These are phyloP conservation scores for Stichodactyla helianthus DNA, from an alignment of 64 coral and sea anemone species.

Conservation along the genomic window DNA sequence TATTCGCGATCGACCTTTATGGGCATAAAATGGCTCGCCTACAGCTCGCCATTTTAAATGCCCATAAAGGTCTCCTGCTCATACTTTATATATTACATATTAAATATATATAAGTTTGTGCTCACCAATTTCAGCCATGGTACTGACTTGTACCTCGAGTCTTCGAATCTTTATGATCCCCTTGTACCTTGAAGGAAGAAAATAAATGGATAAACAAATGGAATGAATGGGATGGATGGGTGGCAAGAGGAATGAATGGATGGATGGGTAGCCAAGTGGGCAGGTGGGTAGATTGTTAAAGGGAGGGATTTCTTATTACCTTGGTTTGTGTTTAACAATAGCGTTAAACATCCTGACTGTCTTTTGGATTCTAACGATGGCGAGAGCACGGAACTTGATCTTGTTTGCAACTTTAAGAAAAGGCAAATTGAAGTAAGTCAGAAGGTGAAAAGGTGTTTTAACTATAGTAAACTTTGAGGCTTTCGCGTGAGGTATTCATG, in stretches of 20 bases:
- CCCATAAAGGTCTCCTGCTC: no score
- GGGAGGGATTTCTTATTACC: slow-evolving; percentile 26
- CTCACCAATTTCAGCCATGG: slow-evolving; percentile 70
- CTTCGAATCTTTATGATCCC: slow-evolving; percentile 87
- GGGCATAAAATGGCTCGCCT: no score
- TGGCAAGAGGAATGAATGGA: neutral
- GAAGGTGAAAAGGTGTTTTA: neutral
- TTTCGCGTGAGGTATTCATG: no score
- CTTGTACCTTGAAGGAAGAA: slow-evolving; percentile 55
- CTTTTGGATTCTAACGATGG: slow-evolving; percentile 84
- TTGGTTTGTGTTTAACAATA: slow-evolving; percentile 65
- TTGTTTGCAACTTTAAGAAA: slow-evolving; percentile 77
- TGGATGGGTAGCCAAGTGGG: no score
- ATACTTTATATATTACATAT: no score
- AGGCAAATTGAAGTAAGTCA: neutral
- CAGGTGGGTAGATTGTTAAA: no score
- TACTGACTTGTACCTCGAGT: slow-evolving; percentile 71
- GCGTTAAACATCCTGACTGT: slow-evolving; percentile 79
- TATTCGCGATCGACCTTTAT: no score
- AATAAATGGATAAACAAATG: neutral
- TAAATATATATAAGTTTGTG: neutral
- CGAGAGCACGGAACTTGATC: slow-evolving; percentile 78
- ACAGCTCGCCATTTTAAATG: no score
- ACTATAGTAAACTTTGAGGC: no score
- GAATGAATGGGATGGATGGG: neutral